These are phyloP conservation scores for Listrodromus nycthemerus DNA, from an alignment of 2,888 invertebrate genomes.

Conservation along the genomic window DNA sequence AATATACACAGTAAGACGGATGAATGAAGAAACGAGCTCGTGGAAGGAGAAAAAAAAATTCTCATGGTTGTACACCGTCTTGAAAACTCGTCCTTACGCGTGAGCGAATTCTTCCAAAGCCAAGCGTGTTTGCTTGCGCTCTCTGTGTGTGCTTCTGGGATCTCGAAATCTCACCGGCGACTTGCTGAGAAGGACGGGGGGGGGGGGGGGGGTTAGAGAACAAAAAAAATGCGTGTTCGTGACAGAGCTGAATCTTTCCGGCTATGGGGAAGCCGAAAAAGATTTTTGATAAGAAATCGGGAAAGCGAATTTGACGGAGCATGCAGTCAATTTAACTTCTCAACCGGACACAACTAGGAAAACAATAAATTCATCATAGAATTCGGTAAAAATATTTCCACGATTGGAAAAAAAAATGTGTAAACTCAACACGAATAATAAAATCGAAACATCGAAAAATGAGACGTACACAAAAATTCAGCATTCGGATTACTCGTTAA, in stretches of 20 bases:
- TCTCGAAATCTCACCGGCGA: background rate
- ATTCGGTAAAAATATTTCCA: background rate
- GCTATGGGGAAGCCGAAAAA: background rate
- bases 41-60: constrained; percentile 13
- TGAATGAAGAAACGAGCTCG: constrained; percentile 23
- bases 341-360: background rate
- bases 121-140: constrained; percentile 1
- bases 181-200: too few relatives aligned
- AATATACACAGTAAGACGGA: constrained; percentile 14
- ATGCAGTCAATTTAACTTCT: background rate
- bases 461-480: too few relatives aligned
- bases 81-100: constrained; percentile 3
- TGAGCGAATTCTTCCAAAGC: constrained; percentile 3
- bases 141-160: background rate
- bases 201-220: background rate
- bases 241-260: constrained; percentile 27
- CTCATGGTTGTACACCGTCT: constrained; percentile 13
- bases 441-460: too few relatives aligned
- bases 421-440: too few relatives aligned
- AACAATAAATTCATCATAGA: background rate
- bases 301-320: background rate
- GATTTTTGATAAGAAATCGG: constrained; percentile 12
- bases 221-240: constrained; percentile 27
- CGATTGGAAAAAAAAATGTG: background rate
- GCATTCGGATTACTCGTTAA: background rate